Base-by-base conservation (phyloP, 2,797 vertebrate species). In the Cryptoprocta ferox region DNA sequence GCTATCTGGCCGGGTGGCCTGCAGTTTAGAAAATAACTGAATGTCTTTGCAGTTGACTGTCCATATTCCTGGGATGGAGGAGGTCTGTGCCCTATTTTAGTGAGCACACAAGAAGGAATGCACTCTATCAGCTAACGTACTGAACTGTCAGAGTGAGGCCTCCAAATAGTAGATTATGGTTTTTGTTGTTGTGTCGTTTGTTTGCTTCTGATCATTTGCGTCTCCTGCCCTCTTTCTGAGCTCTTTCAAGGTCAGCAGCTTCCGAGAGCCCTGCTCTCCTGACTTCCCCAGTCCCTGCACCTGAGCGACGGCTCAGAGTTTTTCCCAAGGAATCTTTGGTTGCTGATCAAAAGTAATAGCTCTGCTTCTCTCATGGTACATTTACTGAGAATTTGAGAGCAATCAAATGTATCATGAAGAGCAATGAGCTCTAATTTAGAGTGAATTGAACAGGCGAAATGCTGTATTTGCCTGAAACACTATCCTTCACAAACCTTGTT, bases 391-490 rank as follows among this genome's bases (percentile, higher is more conserved):
- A 83, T 85, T 68, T 63, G 68, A 93, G 95, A 86, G 56, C 66
- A 83, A 91, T 97, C 97, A 94, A 86, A 87, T 48, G 82, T 35
- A 78, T 94, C 82, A 66, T 37, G 63, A 96, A 82, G 86, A 81
- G 73, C 42, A 89, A 94, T 75, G 71, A 94, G 76, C 88, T 83
- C 94, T 97, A 92, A 95, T 82, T 95, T 70, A 79, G 50, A 84
- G 42, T 45, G 37, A 81, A 76, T 12, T 45, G 66, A 85, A 89
- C 65, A 73, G 71, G 32, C 21, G 9, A 53, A 71, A 78, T 42
- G 59, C 11, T 89, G 11, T 32, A 68, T 95, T 95, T 89, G 68
- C 85, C 63, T 50, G 53, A 89, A 80, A 90, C 6, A 19, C 84
- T 75, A 81, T 68, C 73, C 73, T 86, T 82, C 84, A 93, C 76